Evolutionary conservation across 2,888 invertebrate genomes (phyloP).

Genomic region (Nomada lathburiana): DNA sequence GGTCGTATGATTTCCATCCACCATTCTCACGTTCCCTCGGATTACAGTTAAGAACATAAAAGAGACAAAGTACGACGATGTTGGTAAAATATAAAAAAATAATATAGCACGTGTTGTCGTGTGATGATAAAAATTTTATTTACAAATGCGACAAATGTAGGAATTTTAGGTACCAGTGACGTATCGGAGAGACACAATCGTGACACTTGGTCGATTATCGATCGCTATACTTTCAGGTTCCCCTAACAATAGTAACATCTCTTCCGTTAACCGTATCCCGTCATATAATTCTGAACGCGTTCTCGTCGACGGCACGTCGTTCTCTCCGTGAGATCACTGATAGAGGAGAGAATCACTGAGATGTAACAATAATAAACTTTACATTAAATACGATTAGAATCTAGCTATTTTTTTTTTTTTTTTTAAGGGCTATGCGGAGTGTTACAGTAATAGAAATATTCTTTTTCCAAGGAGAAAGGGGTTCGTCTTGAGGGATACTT

Average conservation of each 20-base stretch:
- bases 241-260: constrained; percentile 22
- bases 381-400: constrained; percentile 82
- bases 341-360: constrained; percentile 79
- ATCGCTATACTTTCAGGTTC: constrained; percentile 44
- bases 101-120: constrained; percentile 58
- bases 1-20: not conserved
- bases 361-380: constrained; percentile 81
- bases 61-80: not conserved
- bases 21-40: not conserved
- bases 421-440: constrained; percentile 77
- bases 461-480: constrained; percentile 67
- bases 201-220: constrained; percentile 47
- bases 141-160: constrained; percentile 84
- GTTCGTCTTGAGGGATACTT: constrained; percentile 49
- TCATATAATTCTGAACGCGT: constrained; percentile 6
- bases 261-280: not conserved
- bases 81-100: not conserved
- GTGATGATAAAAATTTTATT: constrained; percentile 84
- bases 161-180: constrained; percentile 80
- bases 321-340: constrained; percentile 79
- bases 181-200: constrained; percentile 78
- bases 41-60: not conserved
- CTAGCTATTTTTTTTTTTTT: constrained; percentile 71
- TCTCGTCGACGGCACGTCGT: constrained; percentile 53
- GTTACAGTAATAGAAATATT: constrained; percentile 81